Evolutionary conservation across 2,888 invertebrate species (phyloP), one percentile per base, ranked within the genome.

Genomic region (Apamea anceps): DNA sequence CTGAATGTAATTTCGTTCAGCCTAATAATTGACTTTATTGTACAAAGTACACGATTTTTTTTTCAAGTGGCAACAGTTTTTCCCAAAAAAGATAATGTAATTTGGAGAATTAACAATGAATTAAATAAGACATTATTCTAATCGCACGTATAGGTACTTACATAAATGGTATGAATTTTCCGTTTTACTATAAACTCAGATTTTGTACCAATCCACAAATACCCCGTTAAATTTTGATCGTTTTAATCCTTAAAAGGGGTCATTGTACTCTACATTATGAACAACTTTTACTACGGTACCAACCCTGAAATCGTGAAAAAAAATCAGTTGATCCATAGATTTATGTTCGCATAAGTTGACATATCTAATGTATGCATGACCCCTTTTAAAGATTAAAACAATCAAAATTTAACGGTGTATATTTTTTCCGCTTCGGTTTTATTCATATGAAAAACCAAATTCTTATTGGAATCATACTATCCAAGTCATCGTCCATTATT

Each of bases 401-500:
- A 32, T 32, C 32, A 32, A 32, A 32, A 32, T 32, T 32, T 32
- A 32, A 32, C 32, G 32, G 32, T 32, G 32, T 32, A 6, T 4
- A n/a, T 28, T 63, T 32, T 51, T n/a, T 13, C 42, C 21, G 0
- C 25, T 13, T n/a, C 4, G 3, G 18, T 45, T 2, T 57, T 70
- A 57, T 70, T 28, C 18, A 60, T n/a, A 60, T 5, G 10, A 42
- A 7, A 8, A 25, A 42, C n/a, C 8, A 67, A 18, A 5, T 67
- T 18, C 42, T 67, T n/a, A 42, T 51, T 25, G 28, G 18, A 13
- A 54, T 32, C 32, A 45, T n/a, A 54, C 8, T 13, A 42, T 65
- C 25, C 13, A 62, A 57, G 54, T 32, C 65, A 45, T 71, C 62
- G 25, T 25, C 51, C 57, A 78, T 54, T 42, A 78, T 74, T 71